phyloP scores from a whole-genome alignment of 2,888 invertebrate genomes.

The Hybos culiciformis region DNA sequence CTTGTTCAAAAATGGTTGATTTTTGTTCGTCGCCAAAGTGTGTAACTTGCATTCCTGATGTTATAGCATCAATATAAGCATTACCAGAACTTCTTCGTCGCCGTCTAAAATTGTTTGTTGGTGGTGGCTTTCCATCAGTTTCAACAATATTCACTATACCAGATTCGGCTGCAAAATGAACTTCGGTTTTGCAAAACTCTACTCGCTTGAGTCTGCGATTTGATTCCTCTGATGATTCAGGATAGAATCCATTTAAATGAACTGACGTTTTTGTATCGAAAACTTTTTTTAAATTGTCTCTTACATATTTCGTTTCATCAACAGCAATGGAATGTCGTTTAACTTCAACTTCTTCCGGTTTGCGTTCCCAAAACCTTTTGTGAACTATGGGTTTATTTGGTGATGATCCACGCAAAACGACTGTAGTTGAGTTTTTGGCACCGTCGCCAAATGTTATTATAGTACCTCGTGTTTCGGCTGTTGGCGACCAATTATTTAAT shows the following conservation, averaged over 20 bases:
- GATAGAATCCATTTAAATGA: slow-evolving; percentile 26
- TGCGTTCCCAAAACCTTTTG: slow-evolving; percentile 14
- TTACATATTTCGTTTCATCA: slow-evolving; percentile 41
- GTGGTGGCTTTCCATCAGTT: slow-evolving; percentile 76
- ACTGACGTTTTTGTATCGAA: slow-evolving; percentile 25
- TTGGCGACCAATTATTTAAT: slow-evolving; percentile 39
- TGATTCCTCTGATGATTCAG: neutral
- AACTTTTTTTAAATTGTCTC: slow-evolving; percentile 25
- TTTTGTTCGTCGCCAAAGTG: slow-evolving; percentile 46
- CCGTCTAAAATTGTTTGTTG: slow-evolving; percentile 64
- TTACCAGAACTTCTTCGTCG: slow-evolving; percentile 44
- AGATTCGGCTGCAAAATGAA: slow-evolving; percentile 75
- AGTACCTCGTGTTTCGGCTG: slow-evolving; percentile 22
- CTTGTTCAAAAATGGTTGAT: slow-evolving; percentile 16
- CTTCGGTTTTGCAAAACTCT: slow-evolving; percentile 77
- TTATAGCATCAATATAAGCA: slow-evolving; percentile 22
- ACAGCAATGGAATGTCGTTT: slow-evolving; percentile 46
- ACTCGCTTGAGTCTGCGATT: slow-evolving; percentile 48
- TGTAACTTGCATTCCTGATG: slow-evolving; percentile 42
- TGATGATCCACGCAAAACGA: slow-evolving; percentile 1
- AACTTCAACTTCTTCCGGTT: slow-evolving; percentile 14
- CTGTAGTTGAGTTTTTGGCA: slow-evolving; percentile 1
- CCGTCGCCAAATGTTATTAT: slow-evolving; percentile 29
- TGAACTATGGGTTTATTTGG: slow-evolving; percentile 13
- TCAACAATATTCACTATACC: slow-evolving; percentile 77